Conservation (phyloP, 2,113 vertebrate species). For the Triplophysa rosa region DNA sequence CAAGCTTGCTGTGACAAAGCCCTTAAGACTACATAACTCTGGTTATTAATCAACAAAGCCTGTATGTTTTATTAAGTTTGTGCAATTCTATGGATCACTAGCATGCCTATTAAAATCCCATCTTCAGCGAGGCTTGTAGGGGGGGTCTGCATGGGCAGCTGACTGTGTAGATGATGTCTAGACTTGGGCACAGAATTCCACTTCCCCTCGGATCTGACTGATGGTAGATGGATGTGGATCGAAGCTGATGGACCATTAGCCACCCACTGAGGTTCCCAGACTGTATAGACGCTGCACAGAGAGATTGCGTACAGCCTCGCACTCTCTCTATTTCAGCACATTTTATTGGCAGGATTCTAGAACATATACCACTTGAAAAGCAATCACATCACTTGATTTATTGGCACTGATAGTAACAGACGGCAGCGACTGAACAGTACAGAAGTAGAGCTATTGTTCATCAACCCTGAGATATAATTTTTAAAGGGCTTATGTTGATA, state of each 20-base stretch:
- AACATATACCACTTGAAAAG: constrained; percentile 28
- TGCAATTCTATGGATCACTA: neutral
- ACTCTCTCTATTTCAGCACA: constrained; percentile 19
- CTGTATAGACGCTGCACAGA: neutral
- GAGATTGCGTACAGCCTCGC: constrained; percentile 4
- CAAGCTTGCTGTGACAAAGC: constrained; percentile 21
- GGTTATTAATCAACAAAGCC: constrained; percentile 35
- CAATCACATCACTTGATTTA: constrained; percentile 36
- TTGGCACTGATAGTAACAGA: constrained; percentile 11
- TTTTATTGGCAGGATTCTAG: constrained; percentile 25
- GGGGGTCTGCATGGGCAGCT: neutral
- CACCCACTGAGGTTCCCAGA: constrained; percentile 31
- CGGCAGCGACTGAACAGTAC: neutral
- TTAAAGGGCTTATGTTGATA: constrained; percentile 8
- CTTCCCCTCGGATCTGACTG: constrained; percentile 5
- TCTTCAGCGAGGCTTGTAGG: neutral
- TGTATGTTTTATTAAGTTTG: constrained; percentile 21
- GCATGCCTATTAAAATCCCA: neutral
- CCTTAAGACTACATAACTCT: constrained; percentile 13
- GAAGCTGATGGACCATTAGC: constrained; percentile 41
- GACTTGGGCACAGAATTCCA: neutral
- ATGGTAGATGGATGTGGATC: constrained; percentile 32
- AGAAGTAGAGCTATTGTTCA: constrained; percentile 31
- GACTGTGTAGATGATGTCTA: constrained; percentile 22
- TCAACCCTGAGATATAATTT: constrained; percentile 9